Conservation (phyloP, 2,888 invertebrate genomes). For the Rhyacophila evoluta region DNA sequence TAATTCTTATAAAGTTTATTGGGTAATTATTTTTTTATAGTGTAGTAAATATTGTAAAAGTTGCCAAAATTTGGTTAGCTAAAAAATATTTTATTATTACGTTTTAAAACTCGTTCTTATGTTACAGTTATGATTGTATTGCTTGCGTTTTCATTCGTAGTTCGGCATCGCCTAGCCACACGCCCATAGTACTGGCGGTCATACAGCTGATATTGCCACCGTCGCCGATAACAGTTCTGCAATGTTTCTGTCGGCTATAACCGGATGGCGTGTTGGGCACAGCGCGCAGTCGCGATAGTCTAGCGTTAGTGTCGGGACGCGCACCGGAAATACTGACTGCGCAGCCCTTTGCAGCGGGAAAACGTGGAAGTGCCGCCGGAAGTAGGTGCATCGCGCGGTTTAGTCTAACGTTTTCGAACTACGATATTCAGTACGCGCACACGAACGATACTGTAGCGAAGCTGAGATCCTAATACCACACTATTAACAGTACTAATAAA, state of each 20-base stretch:
- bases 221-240: conserved; percentile 40
- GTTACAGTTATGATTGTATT: background rate
- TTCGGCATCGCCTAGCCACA: conserved; percentile 25
- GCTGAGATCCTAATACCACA: background rate
- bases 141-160: background rate
- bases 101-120: too few species aligned
- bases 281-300: conserved; percentile 49
- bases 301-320: conserved; percentile 47
- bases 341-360: conserved; percentile 36
- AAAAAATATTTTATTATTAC: too few species aligned
- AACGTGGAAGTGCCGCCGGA: conserved; percentile 52
- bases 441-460: conserved; percentile 1
- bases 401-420: conserved; percentile 44
- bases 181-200: conserved; percentile 1
- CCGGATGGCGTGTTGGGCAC: conserved; percentile 37
- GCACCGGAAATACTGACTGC: conserved; percentile 35
- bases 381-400: conserved; percentile 45
- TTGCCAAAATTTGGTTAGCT: too few species aligned
- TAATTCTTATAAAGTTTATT: too few species aligned
- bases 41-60: too few species aligned
- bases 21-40: too few species aligned
- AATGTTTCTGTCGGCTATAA: conserved; percentile 42
- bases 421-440: conserved; percentile 26
- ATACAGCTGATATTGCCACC: conserved; percentile 38
- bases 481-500: background rate